Conservation (phyloP, 1,140 invertebrate genomes). For the Leguminivora glycinivorella region DNA sequence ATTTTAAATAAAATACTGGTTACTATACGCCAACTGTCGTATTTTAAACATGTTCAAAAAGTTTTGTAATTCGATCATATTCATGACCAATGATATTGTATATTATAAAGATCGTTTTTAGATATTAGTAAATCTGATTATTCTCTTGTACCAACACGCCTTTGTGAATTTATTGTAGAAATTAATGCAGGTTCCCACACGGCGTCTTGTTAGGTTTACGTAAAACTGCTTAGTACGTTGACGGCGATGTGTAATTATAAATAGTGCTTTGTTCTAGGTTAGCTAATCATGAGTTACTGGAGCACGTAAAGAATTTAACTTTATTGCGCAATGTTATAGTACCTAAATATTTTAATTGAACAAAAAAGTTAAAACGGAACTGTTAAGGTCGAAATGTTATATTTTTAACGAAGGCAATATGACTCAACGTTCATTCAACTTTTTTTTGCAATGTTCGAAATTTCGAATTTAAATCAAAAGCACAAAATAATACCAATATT, state of each 20-base stretch:
- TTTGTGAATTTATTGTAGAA: neutral
- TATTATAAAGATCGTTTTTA: neutral
- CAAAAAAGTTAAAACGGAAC: neutral
- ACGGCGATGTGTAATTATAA: slow-evolving; percentile 21
- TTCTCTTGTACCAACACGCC: neutral
- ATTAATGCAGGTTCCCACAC: slow-evolving; percentile 24
- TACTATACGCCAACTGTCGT: neutral
- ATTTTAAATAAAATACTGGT: neutral
- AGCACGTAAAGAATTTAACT: slow-evolving; percentile 4
- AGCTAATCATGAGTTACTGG: slow-evolving; percentile 16
- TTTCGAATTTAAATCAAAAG: neutral
- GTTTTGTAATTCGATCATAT: neutral
- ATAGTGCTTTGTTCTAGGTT: slow-evolving; percentile 26
- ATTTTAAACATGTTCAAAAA: neutral
- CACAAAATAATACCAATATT: too few species aligned
- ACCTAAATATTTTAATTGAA: neutral
- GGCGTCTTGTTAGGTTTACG: slow-evolving; percentile 15
- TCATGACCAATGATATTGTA: neutral
- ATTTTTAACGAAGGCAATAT: slow-evolving; percentile 1
- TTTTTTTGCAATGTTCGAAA: neutral
- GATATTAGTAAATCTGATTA: neutral
- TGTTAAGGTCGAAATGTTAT: neutral
- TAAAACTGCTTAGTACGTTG: slow-evolving; percentile 18
- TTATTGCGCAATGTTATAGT: neutral
- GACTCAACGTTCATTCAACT: neutral